Evolutionary conservation across 2,888 invertebrate genomes (phyloP), one percentile per base, ranked within the genome.

Genomic region (Caenorhabditis sulstoni): DNA sequence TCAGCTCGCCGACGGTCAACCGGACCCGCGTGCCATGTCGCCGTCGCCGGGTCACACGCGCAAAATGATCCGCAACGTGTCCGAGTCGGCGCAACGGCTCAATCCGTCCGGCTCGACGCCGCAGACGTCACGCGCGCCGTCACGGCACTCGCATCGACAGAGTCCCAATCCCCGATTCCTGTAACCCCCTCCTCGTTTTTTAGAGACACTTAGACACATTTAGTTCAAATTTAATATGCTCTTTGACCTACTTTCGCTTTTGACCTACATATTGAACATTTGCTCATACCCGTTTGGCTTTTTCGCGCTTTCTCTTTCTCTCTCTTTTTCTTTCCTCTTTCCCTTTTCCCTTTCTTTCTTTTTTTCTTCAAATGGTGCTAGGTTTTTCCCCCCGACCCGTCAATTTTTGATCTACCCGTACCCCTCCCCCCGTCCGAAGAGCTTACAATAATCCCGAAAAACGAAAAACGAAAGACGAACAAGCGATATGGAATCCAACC

Each of bases 41-140:
- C 86, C 86, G 9, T 74, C 79, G 2, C 85, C 86, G 16, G 87
- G 87, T 9, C 85, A 88, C 68, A 88, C 88, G 1, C 81, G 81
- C 35, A 82, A 87, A 52, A 78, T 88, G 71, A 79, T 84, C 16
- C 73, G 85, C n/a, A 81, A 73, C 22, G 86, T 87, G 9, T 73
- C 83, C 4, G 83, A 84, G 29, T 75, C 81, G n/a, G 78, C 79
- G 3, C 68, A 78, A 20, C 79, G 84, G 4, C 79, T 81, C 18
- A 62, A 77, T 11, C 78, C 78, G 3, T 64, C 68, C 12, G 59
- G 59, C 23, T 58, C 57, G 9, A 79, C 76, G 29, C 79, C 79
- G 8, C 79, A 79, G 65, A 58, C 77, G 4, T 81, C 81, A 20
- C 58, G 79, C 22, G 80, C 81, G 12, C 81, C 80, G 37, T 82